These are phyloP conservation scores for Hypanus sabinus DNA, from an alignment of 2,113 vertebrate genomes.

Conservation along the genomic window DNA sequence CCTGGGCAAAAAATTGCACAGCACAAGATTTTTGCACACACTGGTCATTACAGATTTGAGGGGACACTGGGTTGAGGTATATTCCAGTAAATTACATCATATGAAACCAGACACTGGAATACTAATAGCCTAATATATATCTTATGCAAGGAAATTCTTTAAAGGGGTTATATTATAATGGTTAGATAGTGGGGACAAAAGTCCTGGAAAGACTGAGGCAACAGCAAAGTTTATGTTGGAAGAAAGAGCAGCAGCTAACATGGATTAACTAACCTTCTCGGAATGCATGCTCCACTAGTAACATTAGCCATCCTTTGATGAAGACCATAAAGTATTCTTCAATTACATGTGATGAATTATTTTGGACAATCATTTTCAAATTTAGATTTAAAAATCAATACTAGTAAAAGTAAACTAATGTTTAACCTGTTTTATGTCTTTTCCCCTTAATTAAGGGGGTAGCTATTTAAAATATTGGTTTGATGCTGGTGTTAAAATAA, in stretches of 20 bases:
- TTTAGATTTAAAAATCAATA: not conserved
- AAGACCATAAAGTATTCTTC: not conserved
- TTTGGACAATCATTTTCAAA: not conserved
- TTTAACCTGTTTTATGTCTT: not conserved
- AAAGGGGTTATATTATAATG: not conserved
- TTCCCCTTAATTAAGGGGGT: not conserved
- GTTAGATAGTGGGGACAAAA: not conserved
- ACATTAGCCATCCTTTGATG: not conserved
- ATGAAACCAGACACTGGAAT: not conserved
- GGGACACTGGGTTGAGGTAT: too few relatives aligned
- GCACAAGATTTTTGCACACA: too few relatives aligned
- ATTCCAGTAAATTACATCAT: not conserved
- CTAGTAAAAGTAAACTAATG: not conserved
- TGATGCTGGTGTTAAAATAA: not conserved
- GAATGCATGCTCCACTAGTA: not conserved
- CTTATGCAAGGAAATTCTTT: not conserved
- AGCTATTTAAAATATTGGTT: not conserved
- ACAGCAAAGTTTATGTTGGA: too few relatives aligned
- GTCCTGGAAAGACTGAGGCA: too few relatives aligned
- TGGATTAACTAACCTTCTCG: not conserved
- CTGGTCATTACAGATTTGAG: too few relatives aligned
- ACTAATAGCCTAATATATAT: not conserved
- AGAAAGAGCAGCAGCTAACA: not conserved
- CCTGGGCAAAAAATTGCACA: too few relatives aligned
- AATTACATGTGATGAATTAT: not conserved